Evolutionary conservation across 1,140 invertebrate genomes (phyloP), one percentile per base, ranked within the genome.

Genomic region (Sesamia nonagrioides): DNA sequence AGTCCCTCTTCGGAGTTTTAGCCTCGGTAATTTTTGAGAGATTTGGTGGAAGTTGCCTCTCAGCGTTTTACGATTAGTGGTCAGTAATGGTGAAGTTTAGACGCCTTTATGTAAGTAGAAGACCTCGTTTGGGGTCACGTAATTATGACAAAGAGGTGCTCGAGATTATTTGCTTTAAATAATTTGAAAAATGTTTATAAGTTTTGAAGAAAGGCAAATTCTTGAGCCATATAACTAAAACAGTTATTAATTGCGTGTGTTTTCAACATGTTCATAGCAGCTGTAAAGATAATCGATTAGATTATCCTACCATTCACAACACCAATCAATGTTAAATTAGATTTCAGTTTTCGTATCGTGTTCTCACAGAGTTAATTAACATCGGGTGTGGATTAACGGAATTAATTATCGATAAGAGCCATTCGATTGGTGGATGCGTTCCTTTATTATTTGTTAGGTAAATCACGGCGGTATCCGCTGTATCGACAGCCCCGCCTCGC

Each of bases 401-500:
- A 89, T 91, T 89, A 91, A 91, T 89, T 91, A 89, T 90, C 86
- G 87, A 91, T 92, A 91, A 86, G 83, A 84, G 84, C 81, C 15
- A 78, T 86, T 88, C 83, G 86, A 86, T 88, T 87, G 79, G 84
- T 89, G 85, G 82, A 87, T 84, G 78, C 72, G 80, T 89, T 82
- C 79, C 63, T 88, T 87, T 84, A 84, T 86, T 86, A 88, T 89
- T 91, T 85, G 84, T 88, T 90, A 86, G 89, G 91, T 91, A 91
- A 89, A 91, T 91, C 89, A 91, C 89, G 78, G 54, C 60, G 82
- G 71, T 90, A 91, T 93, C 69, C 86, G 79, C 63, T 78, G 88
- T 88, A 90, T 91, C 90, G 90, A 86, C 88, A 50, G 74, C 74
- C 48, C 60, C 74, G 74, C 60, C 84, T 84, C 82, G 83, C 85